Evolutionary conservation across 1,140 invertebrate species (phyloP), one percentile per base, ranked within the genome.

Genomic region (Monochamus saltuarius): DNA sequence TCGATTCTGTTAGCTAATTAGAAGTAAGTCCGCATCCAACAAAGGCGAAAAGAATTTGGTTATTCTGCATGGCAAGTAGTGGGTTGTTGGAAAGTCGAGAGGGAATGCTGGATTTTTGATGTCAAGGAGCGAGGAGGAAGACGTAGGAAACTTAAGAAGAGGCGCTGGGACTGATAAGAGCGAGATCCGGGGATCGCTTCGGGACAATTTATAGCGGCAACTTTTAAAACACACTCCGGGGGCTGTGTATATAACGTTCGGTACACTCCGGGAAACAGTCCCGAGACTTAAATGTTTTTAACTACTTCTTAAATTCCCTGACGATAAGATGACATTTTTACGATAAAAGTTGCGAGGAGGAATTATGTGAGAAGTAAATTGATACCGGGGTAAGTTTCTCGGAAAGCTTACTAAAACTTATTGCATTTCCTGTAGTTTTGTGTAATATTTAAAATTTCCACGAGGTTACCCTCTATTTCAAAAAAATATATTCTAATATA

Each of bases 141-240:
- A 8, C 2, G 36, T 9, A 50, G 38, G 57, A 47, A 59, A 62
- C 57, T 52, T 65, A 72, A 72, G 68, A 70, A 68, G 71, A 70
- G 67, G 67, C 69, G 56, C 58, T 66, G 62, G 68, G 62, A 67
- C 70, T 69, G 72, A 74, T 74, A 75, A 75, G 70, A 68, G 58
- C 58, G 65, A 75, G 71, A 74, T 73, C 72, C 72, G 66, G 71
- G 72, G 73, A 76, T 74, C 74, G 74, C 74, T 75, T 56, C 67
- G 71, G 73, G 73, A 74, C 73, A 76, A 76, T 76, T 76, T 76
- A 76, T 76, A 64, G 74, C 72, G 67, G 73, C 71, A 76, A 76
- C 73, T 76, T 76, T 76, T 76, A 76, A 76, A 76, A 76, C 73
- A 75, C 73, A 74, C 72, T 73, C 72, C 64, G 59, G 72, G 67